These are phyloP conservation scores for Coracias cyanogaster DNA, from an alignment of 2,797 vertebrate species.

Conservation along the genomic window DNA sequence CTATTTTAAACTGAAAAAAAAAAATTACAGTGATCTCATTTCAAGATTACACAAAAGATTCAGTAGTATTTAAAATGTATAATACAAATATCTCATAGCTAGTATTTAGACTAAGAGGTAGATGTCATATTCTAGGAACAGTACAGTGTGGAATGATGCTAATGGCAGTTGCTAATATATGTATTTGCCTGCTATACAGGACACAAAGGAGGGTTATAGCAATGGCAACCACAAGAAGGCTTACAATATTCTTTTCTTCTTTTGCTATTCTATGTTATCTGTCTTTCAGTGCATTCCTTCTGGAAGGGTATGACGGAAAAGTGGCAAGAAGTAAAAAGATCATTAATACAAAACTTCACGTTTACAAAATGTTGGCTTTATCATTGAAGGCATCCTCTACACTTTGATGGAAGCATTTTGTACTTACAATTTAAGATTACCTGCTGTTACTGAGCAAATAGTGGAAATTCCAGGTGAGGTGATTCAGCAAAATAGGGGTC, in stretches of 20 bases:
- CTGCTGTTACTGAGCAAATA: constrained; percentile 41
- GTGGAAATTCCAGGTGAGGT: constrained; percentile 70
- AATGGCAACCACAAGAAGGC: constrained; percentile 49
- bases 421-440: constrained; percentile 67
- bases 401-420: constrained; percentile 65
- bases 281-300: constrained; percentile 70
- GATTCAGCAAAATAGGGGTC: constrained; percentile 64
- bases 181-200: constrained; percentile 53
- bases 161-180: constrained; percentile 59
- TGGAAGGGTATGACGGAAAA: constrained; percentile 68
- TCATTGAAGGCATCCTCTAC: constrained; percentile 56
- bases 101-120: constrained; percentile 80
- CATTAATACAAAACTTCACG: constrained; percentile 9
- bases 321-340: constrained; percentile 32
- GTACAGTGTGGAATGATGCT: constrained; percentile 65
- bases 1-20: background rate
- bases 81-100: constrained; percentile 76
- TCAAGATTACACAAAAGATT: constrained; percentile 39
- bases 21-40: background rate
- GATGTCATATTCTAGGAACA: constrained; percentile 77
- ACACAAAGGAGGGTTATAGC: constrained; percentile 48
- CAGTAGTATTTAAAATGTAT: constrained; percentile 53
- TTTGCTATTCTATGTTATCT: constrained; percentile 59
- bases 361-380: constrained; percentile 45
- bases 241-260: constrained; percentile 12